These are phyloP conservation scores for Chelonus formosanus DNA, from an alignment of 2,888 invertebrate genomes.

Conservation along the genomic window DNA sequence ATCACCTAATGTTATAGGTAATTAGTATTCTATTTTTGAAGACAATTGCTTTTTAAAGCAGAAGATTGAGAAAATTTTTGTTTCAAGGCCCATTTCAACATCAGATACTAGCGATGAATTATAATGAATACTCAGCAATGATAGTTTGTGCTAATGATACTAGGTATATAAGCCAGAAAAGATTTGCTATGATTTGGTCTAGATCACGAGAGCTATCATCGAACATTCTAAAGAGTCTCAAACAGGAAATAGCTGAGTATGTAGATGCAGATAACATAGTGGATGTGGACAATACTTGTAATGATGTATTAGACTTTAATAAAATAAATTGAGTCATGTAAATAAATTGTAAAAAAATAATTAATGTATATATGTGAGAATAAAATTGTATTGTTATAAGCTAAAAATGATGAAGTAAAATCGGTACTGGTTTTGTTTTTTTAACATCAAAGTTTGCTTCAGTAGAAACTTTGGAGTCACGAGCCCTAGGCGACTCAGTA, in stretches of 20 bases:
- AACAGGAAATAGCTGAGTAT: slow-evolving; percentile 40
- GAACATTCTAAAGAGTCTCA: slow-evolving; percentile 38
- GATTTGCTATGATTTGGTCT: slow-evolving; percentile 50
- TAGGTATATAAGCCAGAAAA: slow-evolving; percentile 33
- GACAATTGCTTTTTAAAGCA: too few species aligned
- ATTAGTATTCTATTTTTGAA: neutral
- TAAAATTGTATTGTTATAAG: neutral
- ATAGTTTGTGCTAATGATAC: slow-evolving; percentile 40
- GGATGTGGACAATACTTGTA: slow-evolving; percentile 38
- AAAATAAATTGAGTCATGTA: neutral
- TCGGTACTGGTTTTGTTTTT: too few species aligned
- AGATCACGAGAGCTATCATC: slow-evolving; percentile 38
- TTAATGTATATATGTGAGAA: neutral
- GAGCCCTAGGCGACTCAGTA: slow-evolving; percentile 17
- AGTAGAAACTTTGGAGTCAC: slow-evolving; percentile 20
- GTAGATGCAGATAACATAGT: slow-evolving; percentile 40
- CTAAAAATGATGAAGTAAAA: slow-evolving; percentile 14
- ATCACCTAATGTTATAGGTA: slow-evolving; percentile 41
- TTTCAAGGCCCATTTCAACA: slow-evolving; percentile 44
- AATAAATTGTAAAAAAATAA: neutral
- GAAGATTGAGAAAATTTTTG: slow-evolving; percentile 29
- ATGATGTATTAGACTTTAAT: neutral
- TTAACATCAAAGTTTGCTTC: too few species aligned
- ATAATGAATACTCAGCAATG: slow-evolving; percentile 41
- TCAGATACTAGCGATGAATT: slow-evolving; percentile 38